Percentiles rank a stretch among this genome's conserved stretches.
These are phyloP conservation scores for Channallabes apus DNA, from an alignment of 2,797 vertebrate species.

Conservation along the genomic window DNA sequence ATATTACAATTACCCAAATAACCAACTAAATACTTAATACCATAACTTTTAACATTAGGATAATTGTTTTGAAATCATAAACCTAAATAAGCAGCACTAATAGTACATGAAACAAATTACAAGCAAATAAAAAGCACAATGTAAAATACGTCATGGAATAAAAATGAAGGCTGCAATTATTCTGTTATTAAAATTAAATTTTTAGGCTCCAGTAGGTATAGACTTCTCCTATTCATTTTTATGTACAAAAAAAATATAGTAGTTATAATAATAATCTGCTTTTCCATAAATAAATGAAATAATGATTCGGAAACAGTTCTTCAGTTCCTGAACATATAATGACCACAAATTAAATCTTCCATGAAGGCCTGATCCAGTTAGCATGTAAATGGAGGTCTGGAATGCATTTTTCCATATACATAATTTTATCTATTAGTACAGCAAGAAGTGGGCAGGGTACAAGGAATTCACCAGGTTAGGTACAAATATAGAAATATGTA, in stretches of 20 bases:
- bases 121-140: background rate
- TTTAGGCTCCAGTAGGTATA: background rate
- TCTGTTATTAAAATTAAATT: background rate
- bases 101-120: background rate
- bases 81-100: background rate
- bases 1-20: background rate
- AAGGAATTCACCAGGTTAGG: constrained; percentile 1
- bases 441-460: constrained; percentile 19
- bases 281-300: constrained; percentile 20
- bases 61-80: background rate
- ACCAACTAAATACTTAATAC: background rate
- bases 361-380: constrained; percentile 21
- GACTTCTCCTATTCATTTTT: background rate
- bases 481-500: background rate
- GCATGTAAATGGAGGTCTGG: constrained; percentile 8
- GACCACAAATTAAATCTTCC: constrained; percentile 24
- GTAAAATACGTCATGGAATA: background rate
- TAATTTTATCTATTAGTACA: constrained; percentile 8
- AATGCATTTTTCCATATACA: constrained; percentile 16
- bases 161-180: background rate
- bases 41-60: background rate
- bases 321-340: constrained; percentile 32
- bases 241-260: background rate
- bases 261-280: background rate
- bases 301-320: constrained; percentile 17